These are phyloP conservation scores for Chouioia cunea DNA, from an alignment of 2,888 invertebrate species.

Conservation along the genomic window DNA sequence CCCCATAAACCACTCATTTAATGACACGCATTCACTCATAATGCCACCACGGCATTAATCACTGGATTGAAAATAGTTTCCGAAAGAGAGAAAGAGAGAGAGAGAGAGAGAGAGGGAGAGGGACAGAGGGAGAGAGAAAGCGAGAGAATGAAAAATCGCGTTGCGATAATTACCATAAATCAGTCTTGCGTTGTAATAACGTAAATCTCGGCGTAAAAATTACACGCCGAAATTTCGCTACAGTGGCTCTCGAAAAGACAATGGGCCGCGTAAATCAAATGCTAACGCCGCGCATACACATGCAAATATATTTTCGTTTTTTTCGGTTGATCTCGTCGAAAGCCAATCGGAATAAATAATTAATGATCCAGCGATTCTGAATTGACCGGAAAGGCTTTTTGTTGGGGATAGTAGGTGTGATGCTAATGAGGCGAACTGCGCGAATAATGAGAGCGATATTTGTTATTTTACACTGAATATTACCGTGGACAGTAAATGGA, in stretches of 20 bases:
- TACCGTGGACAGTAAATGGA: no score
- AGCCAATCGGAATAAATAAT: slow-evolving; percentile 28
- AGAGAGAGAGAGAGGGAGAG: neutral
- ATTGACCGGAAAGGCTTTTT: neutral
- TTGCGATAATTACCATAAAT: slow-evolving; percentile 39
- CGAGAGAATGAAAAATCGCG: neutral
- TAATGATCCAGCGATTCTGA: slow-evolving; percentile 24
- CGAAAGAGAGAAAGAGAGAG: slow-evolving; percentile 1
- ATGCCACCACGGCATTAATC: slow-evolving; percentile 23
- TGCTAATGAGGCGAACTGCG: slow-evolving; percentile 13
- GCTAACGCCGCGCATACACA: slow-evolving; percentile 15
- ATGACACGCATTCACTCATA: neutral
- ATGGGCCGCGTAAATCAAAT: slow-evolving; percentile 27
- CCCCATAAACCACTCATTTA: slow-evolving; percentile 17
- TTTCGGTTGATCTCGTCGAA: neutral
- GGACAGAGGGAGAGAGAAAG: no score
- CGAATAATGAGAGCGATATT: neutral
- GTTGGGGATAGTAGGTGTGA: neutral
- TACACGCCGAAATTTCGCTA: slow-evolving; percentile 11
- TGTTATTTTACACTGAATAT: no score
- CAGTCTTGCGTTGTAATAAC: slow-evolving; percentile 27
- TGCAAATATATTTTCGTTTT: neutral
- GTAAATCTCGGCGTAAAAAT: slow-evolving; percentile 32
- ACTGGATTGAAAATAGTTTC: slow-evolving; percentile 33
- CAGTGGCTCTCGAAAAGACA: slow-evolving; percentile 5